phyloP scores from a whole-genome alignment of 2,113 vertebrate species.

The Salvelinus namaycush region DNA sequence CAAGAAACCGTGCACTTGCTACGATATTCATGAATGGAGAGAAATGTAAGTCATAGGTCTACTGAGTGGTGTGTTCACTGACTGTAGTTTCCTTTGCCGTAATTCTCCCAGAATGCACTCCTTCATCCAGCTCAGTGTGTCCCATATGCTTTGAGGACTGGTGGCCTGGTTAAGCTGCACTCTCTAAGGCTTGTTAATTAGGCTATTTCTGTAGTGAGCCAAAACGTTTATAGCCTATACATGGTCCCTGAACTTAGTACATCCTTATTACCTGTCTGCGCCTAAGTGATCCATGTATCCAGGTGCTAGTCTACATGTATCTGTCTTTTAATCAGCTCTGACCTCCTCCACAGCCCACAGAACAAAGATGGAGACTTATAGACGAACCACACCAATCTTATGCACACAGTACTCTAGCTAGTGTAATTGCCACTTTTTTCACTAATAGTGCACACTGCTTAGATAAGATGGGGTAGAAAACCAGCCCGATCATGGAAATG shows the following conservation, averaged over 20 bases:
- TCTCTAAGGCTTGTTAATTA: slow-evolving; percentile 74
- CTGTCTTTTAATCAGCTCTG: not conserved
- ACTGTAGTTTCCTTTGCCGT: slow-evolving; percentile 40
- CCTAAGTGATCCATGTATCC: slow-evolving; percentile 19
- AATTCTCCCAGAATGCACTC: slow-evolving; percentile 48
- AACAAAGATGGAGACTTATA: too few relatives aligned
- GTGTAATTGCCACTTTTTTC: too few relatives aligned
- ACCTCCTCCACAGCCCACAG: not conserved
- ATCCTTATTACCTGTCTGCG: not conserved
- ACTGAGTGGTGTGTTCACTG: slow-evolving; percentile 26
- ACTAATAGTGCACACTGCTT: too few relatives aligned
- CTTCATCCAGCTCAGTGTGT: slow-evolving; percentile 72
- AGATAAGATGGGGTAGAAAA: too few relatives aligned
- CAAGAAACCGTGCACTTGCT: not conserved
- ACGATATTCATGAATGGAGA: slow-evolving; percentile 29
- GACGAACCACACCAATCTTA: not conserved
- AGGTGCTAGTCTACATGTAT: not conserved
- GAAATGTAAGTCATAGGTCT: not conserved
- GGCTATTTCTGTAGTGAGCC: slow-evolving; percentile 70
- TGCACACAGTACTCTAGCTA: not conserved
- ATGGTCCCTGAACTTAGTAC: slow-evolving; percentile 47
- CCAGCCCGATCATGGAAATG: too few relatives aligned
- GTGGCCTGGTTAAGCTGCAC: slow-evolving; percentile 70
- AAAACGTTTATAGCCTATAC: slow-evolving; percentile 58
- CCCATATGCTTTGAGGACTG: slow-evolving; percentile 65